Base-by-base conservation (phyloP, 2,888 invertebrate genomes). In the Abscondita cerata region DNA sequence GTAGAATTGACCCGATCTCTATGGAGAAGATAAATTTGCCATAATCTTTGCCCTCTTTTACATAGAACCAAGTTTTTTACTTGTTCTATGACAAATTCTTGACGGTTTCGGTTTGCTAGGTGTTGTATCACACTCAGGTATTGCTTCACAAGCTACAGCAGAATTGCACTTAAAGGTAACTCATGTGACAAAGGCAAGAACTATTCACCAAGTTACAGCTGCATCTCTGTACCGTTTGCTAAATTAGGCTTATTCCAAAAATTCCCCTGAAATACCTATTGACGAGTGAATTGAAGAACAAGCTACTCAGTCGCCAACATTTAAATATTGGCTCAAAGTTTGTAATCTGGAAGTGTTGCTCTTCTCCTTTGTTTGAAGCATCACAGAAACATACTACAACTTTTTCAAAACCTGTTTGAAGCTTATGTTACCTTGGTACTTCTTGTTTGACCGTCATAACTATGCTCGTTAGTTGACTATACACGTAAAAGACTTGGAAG, bases 241-340 rank as follows among this genome's bases (percentile, higher is more conserved):
- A 8, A 33, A 51, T n/a, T 16, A 51, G 19, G 51, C 36, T n/a
- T 51, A 18, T 36, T 36, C 34, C 8, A 9, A 51, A 36, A 18
- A 19, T 18, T 36, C 34, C 19, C 38, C 19, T 20, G 47, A 47
- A 3, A 20, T 20, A 12, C 12, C 51, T 36, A 36, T 51, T 51
- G 52, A 52, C 36, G 52, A 52, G 38, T 13, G 13, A 16, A 15
- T 25, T 13, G 51, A 51, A 34, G 51, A 51, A 51, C n/a, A 52
- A 20, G 40, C 40, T 52, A 25, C 52, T 40, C 19, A 52, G 40
- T 52, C 40, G 5, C 41, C 52, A 52, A 52, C 40, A 13, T 52
- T 52, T 52, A 36, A 8, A 41, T 52, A 40, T 16, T 52, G 52
- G 38, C 52, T 52, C 41, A 13, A 40, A 41, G 20, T 52, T 19